Percentiles rank a stretch among this genome's conserved stretches.
Conservation (phyloP, 1,140 invertebrate genomes). For the Drosophila yakuba region DNA sequence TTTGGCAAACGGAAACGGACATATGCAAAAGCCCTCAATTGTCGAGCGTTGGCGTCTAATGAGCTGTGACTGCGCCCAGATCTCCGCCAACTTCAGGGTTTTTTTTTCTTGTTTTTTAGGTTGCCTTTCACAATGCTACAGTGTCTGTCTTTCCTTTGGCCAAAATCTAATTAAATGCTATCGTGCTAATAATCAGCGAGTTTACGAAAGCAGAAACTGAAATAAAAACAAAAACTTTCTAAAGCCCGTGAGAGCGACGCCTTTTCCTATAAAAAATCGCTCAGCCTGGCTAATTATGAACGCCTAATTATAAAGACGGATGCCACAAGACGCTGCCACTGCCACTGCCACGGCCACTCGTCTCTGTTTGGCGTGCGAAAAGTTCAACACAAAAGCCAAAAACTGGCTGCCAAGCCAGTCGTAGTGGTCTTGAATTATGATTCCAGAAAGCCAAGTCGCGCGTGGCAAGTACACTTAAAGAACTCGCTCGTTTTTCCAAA, state of each 20-base stretch:
- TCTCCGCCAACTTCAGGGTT: conserved; percentile 2
- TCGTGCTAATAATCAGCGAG: conserved; percentile 72
- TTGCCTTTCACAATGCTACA: conserved; percentile 58
- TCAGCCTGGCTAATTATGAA: conserved; percentile 70
- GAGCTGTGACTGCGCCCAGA: conserved; percentile 53
- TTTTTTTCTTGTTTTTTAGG: conserved; percentile 5
- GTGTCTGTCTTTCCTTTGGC: conserved; percentile 11
- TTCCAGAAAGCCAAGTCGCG: conserved; percentile 66
- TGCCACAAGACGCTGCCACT: conserved; percentile 41
- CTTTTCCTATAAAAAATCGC: conserved; percentile 62
- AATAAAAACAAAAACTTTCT: conserved; percentile 60
- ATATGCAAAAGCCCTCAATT: conserved; percentile 52
- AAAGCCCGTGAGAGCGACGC: conserved; percentile 49
- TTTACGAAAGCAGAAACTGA: conserved; percentile 21
- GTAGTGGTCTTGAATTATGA: conserved; percentile 61
- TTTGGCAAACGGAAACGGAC: conserved; percentile 50
- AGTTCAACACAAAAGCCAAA: conserved; percentile 47
- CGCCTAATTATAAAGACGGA: conserved; percentile 63
- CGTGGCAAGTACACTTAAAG: conserved; percentile 57
- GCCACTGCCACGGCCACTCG: conserved; percentile 14
- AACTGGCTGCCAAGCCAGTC: conserved; percentile 44
- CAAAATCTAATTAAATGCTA: conserved; percentile 77
- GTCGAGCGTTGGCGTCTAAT: conserved; percentile 46
- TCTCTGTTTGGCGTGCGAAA: conserved; percentile 47
- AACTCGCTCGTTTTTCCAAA: background rate